Evolutionary conservation across 2,888 invertebrate species (phyloP).

Genomic region (Lasius platythorax): DNA sequence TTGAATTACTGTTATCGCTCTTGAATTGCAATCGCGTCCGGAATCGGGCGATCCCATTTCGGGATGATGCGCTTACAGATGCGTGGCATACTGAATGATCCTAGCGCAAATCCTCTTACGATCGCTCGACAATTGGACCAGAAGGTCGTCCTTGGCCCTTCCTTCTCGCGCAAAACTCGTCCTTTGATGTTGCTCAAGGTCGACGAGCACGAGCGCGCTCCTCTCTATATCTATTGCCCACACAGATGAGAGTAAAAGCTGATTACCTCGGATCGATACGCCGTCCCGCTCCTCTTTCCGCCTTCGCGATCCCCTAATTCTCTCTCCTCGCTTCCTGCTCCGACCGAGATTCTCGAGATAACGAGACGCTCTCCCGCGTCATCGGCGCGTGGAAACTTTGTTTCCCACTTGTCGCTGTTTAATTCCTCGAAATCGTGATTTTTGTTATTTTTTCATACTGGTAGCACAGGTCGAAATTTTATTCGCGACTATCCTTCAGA

Average conservation of each 20-base stretch:
- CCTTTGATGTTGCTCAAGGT: constrained; percentile 64
- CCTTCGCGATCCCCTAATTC: neutral
- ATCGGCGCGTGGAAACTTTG: neutral
- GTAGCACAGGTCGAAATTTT: neutral
- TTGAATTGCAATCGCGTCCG: neutral
- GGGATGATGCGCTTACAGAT: neutral
- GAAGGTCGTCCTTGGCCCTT: constrained; percentile 56
- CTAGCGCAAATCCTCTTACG: neutral
- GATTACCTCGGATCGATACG: constrained; percentile 62
- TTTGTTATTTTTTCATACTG: neutral
- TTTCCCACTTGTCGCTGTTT: neutral
- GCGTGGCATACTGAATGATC: neutral
- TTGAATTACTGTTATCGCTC: neutral
- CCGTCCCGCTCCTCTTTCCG: neutral
- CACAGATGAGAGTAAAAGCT: constrained; percentile 60
- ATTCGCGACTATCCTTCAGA: neutral
- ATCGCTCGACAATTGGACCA: neutral
- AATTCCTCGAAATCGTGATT: no score
- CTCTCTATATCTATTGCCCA: constrained; percentile 1
- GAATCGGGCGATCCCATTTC: neutral
- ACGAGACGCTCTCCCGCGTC: neutral
- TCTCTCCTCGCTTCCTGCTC: neutral
- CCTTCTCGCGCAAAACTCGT: constrained; percentile 39
- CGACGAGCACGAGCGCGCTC: constrained; percentile 30
- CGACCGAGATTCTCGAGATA: neutral